These are phyloP conservation scores for Anodontia alba DNA, from an alignment of 2,888 invertebrate species.

Conservation along the genomic window DNA sequence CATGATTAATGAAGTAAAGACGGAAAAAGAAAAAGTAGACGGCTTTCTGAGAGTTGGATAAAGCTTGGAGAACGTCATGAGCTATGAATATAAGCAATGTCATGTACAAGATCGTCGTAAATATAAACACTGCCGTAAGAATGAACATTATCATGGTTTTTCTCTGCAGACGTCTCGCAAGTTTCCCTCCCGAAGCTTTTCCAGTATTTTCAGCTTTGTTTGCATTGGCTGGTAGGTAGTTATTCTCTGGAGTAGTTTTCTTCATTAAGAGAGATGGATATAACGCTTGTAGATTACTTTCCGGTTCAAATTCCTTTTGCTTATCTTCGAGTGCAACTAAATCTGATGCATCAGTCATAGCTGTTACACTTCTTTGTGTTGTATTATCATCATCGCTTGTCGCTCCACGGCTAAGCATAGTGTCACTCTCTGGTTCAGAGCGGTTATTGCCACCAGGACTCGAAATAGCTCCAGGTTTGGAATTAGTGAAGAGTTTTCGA, in stretches of 20 bases:
- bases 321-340: background rate
- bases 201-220: background rate
- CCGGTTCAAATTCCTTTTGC: background rate
- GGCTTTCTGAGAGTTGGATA: conserved; percentile 13
- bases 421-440: background rate
- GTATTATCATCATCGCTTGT: background rate
- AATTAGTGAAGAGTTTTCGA: background rate
- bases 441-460: too few relatives aligned
- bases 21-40: conserved; percentile 38
- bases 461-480: background rate
- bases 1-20: conserved; percentile 36
- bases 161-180: background rate
- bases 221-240: background rate
- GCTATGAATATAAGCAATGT: conserved; percentile 31
- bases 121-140: conserved; percentile 32
- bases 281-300: background rate
- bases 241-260: background rate
- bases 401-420: background rate
- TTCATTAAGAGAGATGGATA: background rate
- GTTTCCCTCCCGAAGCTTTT: background rate
- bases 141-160: conserved; percentile 39
- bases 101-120: conserved; percentile 34
- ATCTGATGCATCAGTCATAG: background rate
- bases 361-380: background rate
- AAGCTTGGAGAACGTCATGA: conserved; percentile 18